Evolutionary conservation across 2,113 vertebrate species (phyloP).

Genomic region (Oreochromis aureus): DNA sequence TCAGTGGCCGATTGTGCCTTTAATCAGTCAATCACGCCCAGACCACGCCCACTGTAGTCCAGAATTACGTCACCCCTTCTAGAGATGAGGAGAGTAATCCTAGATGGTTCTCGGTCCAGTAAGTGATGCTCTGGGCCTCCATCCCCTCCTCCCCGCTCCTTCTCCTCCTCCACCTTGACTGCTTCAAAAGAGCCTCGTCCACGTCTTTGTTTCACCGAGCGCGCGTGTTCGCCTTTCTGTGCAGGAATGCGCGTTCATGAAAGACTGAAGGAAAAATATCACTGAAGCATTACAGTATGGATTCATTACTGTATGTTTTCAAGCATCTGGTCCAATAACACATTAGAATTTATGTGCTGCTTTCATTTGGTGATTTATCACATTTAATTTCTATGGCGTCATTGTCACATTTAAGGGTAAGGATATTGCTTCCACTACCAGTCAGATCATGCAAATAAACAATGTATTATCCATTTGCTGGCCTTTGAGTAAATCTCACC

Average conservation of each 20-base stretch:
- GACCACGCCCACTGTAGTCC: slow-evolving; percentile 47
- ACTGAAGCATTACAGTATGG: background rate
- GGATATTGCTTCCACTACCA: background rate
- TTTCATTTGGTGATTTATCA: background rate
- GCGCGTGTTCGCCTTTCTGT: slow-evolving; percentile 14
- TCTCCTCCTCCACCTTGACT: background rate
- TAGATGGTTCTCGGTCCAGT: slow-evolving; percentile 26
- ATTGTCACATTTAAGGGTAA: background rate
- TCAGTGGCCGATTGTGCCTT: slow-evolving; percentile 30
- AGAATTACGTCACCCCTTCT: slow-evolving; percentile 63
- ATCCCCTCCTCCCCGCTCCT: background rate
- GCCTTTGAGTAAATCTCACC: background rate
- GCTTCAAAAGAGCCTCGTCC: slow-evolving; percentile 38
- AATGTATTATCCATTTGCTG: background rate
- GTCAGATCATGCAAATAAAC: background rate
- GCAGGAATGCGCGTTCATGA: slow-evolving; percentile 49
- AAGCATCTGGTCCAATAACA: background rate
- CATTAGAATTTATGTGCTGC: background rate
- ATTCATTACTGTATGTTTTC: background rate
- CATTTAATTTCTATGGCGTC: background rate
- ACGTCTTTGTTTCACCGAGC: slow-evolving; percentile 56
- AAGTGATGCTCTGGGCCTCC: slow-evolving; percentile 23
- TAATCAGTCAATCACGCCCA: slow-evolving; percentile 47
- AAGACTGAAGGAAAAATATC: background rate
- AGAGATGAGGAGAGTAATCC: slow-evolving; percentile 26